Percentiles rank a stretch among this genome's conserved stretches.
phyloP scores from a whole-genome alignment of 1,140 invertebrate genomes.

The Sycophila sp. region DNA sequence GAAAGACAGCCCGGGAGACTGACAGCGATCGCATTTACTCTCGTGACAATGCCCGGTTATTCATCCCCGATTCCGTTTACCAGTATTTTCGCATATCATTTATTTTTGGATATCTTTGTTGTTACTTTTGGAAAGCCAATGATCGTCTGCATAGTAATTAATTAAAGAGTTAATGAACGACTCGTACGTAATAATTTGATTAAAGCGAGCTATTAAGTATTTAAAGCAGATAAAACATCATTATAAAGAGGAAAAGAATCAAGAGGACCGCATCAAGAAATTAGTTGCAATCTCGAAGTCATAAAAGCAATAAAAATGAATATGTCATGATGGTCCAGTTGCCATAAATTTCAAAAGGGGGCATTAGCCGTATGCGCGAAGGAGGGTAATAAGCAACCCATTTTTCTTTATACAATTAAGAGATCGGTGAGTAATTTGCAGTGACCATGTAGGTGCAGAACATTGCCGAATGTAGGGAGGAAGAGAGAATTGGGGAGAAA shows the following conservation, averaged over 20 bases:
- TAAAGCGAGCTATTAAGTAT: too few species aligned
- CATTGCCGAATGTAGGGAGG: not conserved
- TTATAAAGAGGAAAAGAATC: too few species aligned
- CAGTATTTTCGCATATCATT: too few species aligned
- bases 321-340: not conserved
- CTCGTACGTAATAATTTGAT: too few species aligned
- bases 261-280: not conserved
- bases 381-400: constrained; percentile 48
- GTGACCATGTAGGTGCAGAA: constrained; percentile 22
- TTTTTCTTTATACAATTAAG: constrained; percentile 59
- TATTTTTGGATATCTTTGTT: too few species aligned
- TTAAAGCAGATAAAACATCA: too few species aligned
- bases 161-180: too few species aligned
- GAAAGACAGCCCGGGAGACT: not conserved
- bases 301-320: constrained; percentile 19
- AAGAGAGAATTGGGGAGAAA: constrained; percentile 14
- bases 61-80: too few species aligned
- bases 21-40: constrained; percentile 48
- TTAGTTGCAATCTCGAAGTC: not conserved
- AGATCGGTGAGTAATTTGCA: constrained; percentile 58
- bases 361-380: constrained; percentile 50
- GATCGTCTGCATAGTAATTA: too few species aligned
- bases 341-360: constrained; percentile 45
- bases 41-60: constrained; percentile 66
- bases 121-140: too few species aligned